Evolutionary conservation across 92 coral and sea anemone species (phyloP).

Genomic region (Pocillopora grandis): DNA sequence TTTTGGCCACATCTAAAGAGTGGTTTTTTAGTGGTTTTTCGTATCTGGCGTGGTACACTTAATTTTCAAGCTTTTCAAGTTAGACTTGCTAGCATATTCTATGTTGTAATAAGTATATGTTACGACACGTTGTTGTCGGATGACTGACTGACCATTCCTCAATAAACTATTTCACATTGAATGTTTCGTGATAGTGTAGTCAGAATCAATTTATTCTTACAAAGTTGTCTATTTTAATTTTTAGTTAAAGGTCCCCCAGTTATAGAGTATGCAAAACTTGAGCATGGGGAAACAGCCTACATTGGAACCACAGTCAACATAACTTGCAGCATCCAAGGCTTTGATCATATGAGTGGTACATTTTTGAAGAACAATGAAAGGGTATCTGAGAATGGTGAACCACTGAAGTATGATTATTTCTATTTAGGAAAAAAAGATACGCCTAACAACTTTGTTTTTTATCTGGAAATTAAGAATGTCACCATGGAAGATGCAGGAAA

Average conservation of each 20-base stretch:
- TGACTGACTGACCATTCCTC: too few species aligned
- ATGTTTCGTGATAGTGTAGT: too few species aligned
- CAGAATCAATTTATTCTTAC: too few species aligned
- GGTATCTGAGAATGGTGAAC: not conserved
- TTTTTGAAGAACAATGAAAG: not conserved
- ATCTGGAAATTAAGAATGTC: slow-evolving; percentile 24
- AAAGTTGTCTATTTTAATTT: too few species aligned
- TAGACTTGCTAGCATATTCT: too few species aligned
- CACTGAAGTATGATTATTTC: not conserved
- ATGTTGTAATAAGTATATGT: too few species aligned
- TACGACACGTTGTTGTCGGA: too few species aligned
- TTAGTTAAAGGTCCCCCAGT: not conserved
- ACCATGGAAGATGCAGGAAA: slow-evolving; percentile 48
- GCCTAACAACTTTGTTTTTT: not conserved
- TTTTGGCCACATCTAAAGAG: too few species aligned
- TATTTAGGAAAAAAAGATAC: not conserved
- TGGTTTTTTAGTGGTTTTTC: too few species aligned
- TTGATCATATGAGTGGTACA: not conserved
- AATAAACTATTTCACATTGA: too few species aligned
- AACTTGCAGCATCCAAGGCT: not conserved
- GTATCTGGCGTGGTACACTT: too few species aligned
- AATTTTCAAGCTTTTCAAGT: too few species aligned
- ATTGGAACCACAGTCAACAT: slow-evolving; percentile 11
- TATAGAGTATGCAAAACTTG: not conserved
- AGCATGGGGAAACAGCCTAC: not conserved